Base-by-base conservation (phyloP, 2,113 vertebrate genomes). In the Malurus elegans region DNA sequence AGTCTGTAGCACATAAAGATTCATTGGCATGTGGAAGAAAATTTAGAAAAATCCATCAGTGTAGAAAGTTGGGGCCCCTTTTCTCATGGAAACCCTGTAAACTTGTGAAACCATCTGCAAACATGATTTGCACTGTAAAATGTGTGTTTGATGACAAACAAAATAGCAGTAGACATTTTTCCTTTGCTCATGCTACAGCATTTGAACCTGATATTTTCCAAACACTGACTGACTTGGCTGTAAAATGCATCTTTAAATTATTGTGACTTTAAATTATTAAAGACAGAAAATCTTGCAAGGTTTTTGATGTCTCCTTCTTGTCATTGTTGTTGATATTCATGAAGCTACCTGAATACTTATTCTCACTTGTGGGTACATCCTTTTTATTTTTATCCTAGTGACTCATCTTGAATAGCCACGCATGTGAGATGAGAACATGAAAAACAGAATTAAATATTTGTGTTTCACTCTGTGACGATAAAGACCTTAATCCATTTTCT, bases 381-480 rank as follows among this genome's bases (percentile, higher is more conserved):
- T 70, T 81, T 91, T 84, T 36, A 25, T 84, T 79, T 71, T 80
- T 86, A 45, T 82, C 53, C 42, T 53, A 50, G 34, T 28, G 51
- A 18, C 87, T 88, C 51, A 45, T 65, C 58, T 94, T 42, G 45
- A 54, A 86, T 88, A 50, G 42, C 47, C 42, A 74, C 2, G 4
- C 42, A 18, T 82, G 8, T 60, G 67, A 91, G 54, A 84, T 25
- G n/a, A 24, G 78, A 73, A 60, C 48, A 53, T 40, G 73, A 64
- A 74, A 91, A 54, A 38, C 58, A 47, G 66, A 91, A 88, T 90
- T 92, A 93, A 95, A 67, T 81, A 88, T 76, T 85, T 96, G 69
- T 90, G 61, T 95, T 94, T 92, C 6, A 1, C n/a, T 94, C 61
- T 40, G 48, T 29, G 32, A 71, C 65, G 56, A 91, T 71, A 90